A percentile compares a stretch with the other conserved stretches of the same genome.
These are phyloP conservation scores for Potamilus streckersoni DNA, from an alignment of 1,140 invertebrate species.

Conservation along the genomic window DNA sequence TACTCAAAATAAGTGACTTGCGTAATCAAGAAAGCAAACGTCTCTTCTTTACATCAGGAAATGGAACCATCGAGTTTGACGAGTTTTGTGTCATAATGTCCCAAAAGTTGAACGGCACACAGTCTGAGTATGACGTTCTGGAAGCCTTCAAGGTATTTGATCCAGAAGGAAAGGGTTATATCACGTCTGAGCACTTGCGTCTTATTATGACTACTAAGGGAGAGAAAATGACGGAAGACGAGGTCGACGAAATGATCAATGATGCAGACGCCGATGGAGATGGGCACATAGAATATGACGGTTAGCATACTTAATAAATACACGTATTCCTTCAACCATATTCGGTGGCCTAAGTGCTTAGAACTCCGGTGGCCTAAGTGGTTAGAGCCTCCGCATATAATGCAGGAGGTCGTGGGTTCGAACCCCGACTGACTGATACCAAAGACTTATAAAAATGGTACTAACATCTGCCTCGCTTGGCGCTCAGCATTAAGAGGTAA, in stretches of 20 bases:
- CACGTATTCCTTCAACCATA: no score
- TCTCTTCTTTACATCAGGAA: conserved; percentile 58
- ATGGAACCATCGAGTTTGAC: conserved; percentile 85
- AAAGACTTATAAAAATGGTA: no score
- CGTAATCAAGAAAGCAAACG: not conserved
- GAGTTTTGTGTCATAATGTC: conserved; percentile 99
- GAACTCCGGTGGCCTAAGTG: no score
- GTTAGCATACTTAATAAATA: conserved; percentile 17
- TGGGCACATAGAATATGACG: conserved; percentile 48
- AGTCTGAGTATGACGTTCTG: conserved; percentile 98
- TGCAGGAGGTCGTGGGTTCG: no score
- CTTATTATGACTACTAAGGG: conserved; percentile 95
- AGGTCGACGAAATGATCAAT: conserved; percentile 74
- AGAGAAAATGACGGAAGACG: conserved; percentile 85
- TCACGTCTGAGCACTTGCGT: conserved; percentile 94
- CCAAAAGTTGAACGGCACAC: conserved; percentile 98
- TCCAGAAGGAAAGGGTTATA: conserved; percentile 95
- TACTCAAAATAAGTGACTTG: not conserved
- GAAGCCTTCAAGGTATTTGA: conserved; percentile 96
- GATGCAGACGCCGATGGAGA: conserved; percentile 49
- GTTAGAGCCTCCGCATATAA: no score
- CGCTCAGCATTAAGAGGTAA: no score
- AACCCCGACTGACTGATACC: no score
- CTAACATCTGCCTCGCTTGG: no score
- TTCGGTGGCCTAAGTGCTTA: no score